Percentiles rank a stretch among this genome's conserved stretches.
Conservation (phyloP, 2,888 invertebrate genomes). For the Gymnocheta viridis region DNA sequence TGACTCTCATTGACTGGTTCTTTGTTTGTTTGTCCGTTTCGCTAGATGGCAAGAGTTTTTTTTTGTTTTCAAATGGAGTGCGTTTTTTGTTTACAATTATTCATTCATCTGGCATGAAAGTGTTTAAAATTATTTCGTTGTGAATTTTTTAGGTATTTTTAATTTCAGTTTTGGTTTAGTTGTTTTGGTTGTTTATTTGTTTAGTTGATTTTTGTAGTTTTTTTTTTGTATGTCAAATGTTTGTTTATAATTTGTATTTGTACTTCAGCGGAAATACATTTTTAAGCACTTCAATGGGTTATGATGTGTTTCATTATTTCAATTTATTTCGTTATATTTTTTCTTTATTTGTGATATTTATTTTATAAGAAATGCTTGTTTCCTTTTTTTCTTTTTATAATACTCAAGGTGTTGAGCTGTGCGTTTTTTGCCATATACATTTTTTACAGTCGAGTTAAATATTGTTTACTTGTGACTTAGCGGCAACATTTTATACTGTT, state of each 20-base stretch:
- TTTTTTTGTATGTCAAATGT: constrained; percentile 50
- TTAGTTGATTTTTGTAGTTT: constrained; percentile 39
- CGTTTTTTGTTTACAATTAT: constrained; percentile 46
- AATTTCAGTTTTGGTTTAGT: constrained; percentile 48
- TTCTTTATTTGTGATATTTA: constrained; percentile 22
- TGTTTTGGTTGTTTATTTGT: constrained; percentile 51
- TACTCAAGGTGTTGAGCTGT: constrained; percentile 13
- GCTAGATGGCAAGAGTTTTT: constrained; percentile 22
- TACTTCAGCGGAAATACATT: constrained; percentile 65
- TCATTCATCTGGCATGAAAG: constrained; percentile 63
- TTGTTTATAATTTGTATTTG: constrained; percentile 66
- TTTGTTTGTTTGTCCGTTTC: constrained; percentile 3
- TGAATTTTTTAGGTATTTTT: constrained; percentile 13
- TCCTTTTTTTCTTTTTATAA: neutral
- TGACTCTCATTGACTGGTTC: constrained; percentile 8
- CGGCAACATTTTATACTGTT: neutral
- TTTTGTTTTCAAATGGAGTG: neutral
- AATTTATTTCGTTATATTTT: constrained; percentile 23
- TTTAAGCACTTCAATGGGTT: constrained; percentile 47
- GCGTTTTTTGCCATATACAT: constrained; percentile 1
- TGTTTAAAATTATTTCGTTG: constrained; percentile 57
- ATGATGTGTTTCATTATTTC: constrained; percentile 30
- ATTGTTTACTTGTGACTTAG: neutral
- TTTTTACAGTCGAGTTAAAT: neutral
- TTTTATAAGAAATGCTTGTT: constrained; percentile 24